Percentiles rank a stretch among this genome's conserved stretches.
Conservation (phyloP, 1,140 invertebrate genomes). For the Leptopilina clavipes region DNA sequence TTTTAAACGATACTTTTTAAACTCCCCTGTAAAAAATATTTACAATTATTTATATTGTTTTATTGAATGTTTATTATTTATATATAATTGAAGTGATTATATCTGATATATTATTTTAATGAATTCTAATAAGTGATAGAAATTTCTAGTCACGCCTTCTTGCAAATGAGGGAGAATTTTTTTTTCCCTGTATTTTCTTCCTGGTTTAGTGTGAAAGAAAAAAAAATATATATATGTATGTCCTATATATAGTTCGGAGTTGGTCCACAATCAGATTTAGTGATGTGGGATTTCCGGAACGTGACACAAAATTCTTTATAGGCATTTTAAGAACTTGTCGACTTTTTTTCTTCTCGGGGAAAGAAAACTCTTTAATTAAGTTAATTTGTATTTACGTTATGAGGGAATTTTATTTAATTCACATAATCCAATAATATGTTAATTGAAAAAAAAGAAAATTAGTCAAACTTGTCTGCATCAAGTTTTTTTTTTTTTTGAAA, state of each 20-base stretch:
- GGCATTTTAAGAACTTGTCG: background rate
- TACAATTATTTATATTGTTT: slow-evolving; percentile 19
- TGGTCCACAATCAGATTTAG: slow-evolving; percentile 23
- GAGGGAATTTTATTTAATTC: too few relatives aligned
- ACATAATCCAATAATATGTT: too few relatives aligned
- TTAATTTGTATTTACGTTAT: too few relatives aligned
- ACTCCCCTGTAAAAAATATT: background rate
- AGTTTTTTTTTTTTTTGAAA: too few relatives aligned
- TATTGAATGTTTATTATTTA: too few relatives aligned
- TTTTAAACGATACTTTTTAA: background rate
- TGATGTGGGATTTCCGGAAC: background rate
- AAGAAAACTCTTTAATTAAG: background rate
- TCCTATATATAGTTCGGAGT: background rate
- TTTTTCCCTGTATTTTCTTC: background rate
- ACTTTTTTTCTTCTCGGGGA: background rate
- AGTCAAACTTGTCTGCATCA: too few relatives aligned
- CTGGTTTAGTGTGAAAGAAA: background rate
- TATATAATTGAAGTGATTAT: too few relatives aligned
- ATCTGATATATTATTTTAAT: background rate
- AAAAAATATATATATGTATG: background rate
- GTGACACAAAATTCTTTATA: slow-evolving; percentile 1
- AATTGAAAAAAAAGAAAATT: too few relatives aligned
- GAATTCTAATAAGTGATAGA: background rate
- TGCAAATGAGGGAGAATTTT: background rate
- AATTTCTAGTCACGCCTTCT: background rate